phyloP scores from a whole-genome alignment of 2,888 invertebrate genomes.

The Pollenia labialis region DNA sequence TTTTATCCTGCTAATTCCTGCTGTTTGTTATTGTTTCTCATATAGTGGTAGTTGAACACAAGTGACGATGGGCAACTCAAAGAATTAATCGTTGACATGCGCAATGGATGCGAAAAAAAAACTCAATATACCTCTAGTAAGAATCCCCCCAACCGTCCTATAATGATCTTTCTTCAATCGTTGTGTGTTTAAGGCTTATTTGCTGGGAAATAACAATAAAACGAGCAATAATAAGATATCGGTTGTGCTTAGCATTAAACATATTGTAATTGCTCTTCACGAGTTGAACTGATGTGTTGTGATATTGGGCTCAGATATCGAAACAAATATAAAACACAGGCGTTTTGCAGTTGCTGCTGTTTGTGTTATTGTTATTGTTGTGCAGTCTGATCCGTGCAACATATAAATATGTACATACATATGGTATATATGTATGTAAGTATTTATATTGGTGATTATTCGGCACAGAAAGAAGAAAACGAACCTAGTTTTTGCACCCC shows the following conservation, averaged over 20 bases:
- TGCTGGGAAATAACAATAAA: conserved; percentile 72
- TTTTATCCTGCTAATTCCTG: conserved; percentile 57
- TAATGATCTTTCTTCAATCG: conserved; percentile 13
- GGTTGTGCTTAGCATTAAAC: conserved; percentile 82
- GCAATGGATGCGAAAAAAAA: conserved; percentile 75
- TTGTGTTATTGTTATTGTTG: conserved; percentile 23
- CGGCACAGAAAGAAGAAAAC: conserved; percentile 32
- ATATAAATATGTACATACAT: conserved; percentile 6
- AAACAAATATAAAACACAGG: conserved; percentile 9
- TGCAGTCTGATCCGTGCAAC: conserved; percentile 26
- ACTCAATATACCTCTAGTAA: conserved; percentile 11
- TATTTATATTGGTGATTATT: conserved; percentile 74
- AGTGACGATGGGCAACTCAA: conserved; percentile 82
- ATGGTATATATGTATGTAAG: conserved; percentile 22
- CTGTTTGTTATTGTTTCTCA: conserved; percentile 48
- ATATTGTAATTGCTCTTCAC: conserved; percentile 83
- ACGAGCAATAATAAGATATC: conserved; percentile 76
- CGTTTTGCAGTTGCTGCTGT: conserved; percentile 31
- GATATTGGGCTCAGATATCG: conserved; percentile 64
- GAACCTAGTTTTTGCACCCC: conserved; percentile 73
- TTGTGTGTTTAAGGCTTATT: conserved; percentile 74
- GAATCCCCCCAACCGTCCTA: conserved; percentile 32
- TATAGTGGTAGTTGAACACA: conserved; percentile 70
- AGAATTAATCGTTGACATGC: conserved; percentile 84
- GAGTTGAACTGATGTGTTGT: conserved; percentile 74